Evolutionary conservation across 2,888 invertebrate genomes (phyloP), one percentile per base, ranked within the genome.

Genomic region (Cerastoderma edule): DNA sequence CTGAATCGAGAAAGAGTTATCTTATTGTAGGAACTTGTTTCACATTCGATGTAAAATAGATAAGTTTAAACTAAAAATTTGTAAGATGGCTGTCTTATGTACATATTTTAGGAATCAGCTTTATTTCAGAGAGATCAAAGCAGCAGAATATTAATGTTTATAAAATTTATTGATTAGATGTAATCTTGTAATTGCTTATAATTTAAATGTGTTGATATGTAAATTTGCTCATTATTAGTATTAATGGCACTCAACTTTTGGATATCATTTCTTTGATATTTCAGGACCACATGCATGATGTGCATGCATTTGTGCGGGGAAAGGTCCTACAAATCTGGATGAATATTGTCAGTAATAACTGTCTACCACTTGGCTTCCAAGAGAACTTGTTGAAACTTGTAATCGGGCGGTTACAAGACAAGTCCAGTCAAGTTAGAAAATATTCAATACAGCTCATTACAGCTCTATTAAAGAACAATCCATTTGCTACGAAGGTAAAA

Each of bases 241-340:
- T 19, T 44, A 44, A 44, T 44, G 44, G 44, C 16, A 44, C 10
- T 44, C 13, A 44, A n/a, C n/a, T n/a, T n/a, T n/a, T n/a, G n/a
- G n/a, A n/a, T n/a, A n/a, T n/a, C n/a, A n/a, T n/a, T 30, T 57
- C 10, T 28, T 13, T 19, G 44, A 5, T 74, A 54, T 81, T 88
- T 16, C 85, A 93, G 88, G 96, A 96, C 50, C 98, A 98, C 90
- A 94, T 98, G 68, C 95, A 95, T 83, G 99, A 99, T 90, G 92
- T 94, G 2, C 95, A 97, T 63, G 96, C 97, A 0, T 96, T 96
- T 90, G 98, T 98, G 0, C 94, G 99, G 30, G 95, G 96, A 30
- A 97, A 96, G 94, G 95, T 95, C 0, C 94, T 98, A 46, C 96
- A 97, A 91, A 95, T 96, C 79, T 97, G 97, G 96, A 94, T 95